These are phyloP conservation scores for Trilocha varians DNA, from an alignment of 2,888 invertebrate species.

Conservation along the genomic window DNA sequence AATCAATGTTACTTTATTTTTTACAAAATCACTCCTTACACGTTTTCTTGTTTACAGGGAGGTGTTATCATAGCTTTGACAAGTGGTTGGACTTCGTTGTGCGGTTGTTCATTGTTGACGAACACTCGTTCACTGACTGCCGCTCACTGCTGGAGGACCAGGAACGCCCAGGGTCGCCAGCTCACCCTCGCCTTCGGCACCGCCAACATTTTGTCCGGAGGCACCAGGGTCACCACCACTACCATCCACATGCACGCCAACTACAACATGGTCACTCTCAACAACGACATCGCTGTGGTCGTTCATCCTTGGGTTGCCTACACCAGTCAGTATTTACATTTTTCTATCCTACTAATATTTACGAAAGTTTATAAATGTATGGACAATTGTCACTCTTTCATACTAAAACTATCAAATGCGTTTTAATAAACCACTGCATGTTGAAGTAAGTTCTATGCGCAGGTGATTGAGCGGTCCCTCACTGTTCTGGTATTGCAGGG, in stretches of 20 bases:
- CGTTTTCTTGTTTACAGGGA: no score
- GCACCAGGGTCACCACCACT: conserved; percentile 19
- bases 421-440: no score
- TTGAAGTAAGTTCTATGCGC: no score
- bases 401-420: no score
- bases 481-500: no score
- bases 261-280: conserved; percentile 17
- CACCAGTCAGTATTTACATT: no score
- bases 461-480: no score
- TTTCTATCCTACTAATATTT: no score
- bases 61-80: conserved; percentile 12
- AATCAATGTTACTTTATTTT: no score
- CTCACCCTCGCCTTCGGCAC: conserved; percentile 26
- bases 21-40: no score
- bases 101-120: conserved; percentile 17
- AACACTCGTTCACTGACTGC: conserved; percentile 18
- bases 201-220: conserved; percentile 22
- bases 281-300: conserved; percentile 30
- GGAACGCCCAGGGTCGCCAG: conserved; percentile 21
- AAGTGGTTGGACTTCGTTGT: conserved; percentile 18
- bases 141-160: conserved; percentile 28
- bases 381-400: no score
- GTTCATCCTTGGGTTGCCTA: conserved; percentile 14
- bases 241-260: conserved; percentile 20
- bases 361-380: no score